Evolutionary conservation across 35 echinoderm and acorn worm genomes (phyloP).

Genomic region (Ophioderma brevispina): DNA sequence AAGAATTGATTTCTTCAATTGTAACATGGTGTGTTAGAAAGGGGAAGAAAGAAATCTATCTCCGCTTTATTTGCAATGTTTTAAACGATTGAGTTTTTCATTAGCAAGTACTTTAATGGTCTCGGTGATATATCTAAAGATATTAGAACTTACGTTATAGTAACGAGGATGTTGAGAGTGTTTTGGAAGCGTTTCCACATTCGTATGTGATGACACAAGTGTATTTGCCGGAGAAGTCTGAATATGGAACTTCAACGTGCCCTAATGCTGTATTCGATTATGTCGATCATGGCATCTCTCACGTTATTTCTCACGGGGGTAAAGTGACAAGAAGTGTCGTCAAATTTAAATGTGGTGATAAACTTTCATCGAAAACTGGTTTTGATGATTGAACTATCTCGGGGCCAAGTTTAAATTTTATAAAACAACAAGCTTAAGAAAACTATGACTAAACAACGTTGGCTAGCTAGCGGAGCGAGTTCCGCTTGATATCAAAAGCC

Average conservation of each 20-base stretch:
- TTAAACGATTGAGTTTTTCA: conserved; percentile 63
- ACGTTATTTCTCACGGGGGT: not conserved
- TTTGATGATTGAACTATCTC: not conserved
- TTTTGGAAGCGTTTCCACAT: conserved; percentile 23
- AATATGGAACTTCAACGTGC: not conserved
- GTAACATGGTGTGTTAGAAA: conserved; percentile 70
- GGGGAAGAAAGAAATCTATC: conserved; percentile 58
- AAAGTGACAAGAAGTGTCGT: not conserved
- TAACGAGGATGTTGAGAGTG: conserved; percentile 48
- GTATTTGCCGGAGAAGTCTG: not conserved
- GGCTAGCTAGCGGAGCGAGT: not conserved
- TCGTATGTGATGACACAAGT: conserved; percentile 41
- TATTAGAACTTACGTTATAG: conserved; percentile 2
- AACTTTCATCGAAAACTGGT: not conserved
- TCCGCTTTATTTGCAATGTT: conserved; percentile 56
- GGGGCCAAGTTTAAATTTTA: not conserved
- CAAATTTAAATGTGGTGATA: not conserved
- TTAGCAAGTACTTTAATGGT: conserved; percentile 40
- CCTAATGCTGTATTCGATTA: not conserved
- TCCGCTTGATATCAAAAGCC: conserved; percentile 20
- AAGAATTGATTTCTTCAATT: conserved; percentile 42
- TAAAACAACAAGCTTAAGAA: conserved; percentile 15
- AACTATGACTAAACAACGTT: not conserved
- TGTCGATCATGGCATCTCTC: conserved; percentile 32
- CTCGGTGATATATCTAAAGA: not conserved